Conservation (phyloP, 2,888 invertebrate species). For the Clunio marinus region DNA sequence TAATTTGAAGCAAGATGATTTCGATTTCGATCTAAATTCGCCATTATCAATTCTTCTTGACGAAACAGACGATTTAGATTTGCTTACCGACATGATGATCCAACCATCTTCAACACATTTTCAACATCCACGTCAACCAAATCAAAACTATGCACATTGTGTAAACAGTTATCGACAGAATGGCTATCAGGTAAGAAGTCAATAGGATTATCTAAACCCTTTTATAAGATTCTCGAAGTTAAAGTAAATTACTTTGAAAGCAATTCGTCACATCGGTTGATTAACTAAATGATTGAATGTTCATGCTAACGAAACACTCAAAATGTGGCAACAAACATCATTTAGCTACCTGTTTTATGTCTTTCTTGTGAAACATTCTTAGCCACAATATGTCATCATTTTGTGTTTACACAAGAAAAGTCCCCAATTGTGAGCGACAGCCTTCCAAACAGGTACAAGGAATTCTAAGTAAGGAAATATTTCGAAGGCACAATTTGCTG, state of each 20-base stretch:
- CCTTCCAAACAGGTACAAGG: constrained; percentile 3
- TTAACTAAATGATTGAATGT: not conserved
- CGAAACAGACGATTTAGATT: constrained; percentile 50
- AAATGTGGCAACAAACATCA: constrained; percentile 15
- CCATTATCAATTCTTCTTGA: constrained; percentile 44
- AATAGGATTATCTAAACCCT: too few species aligned
- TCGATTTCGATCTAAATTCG: constrained; percentile 30
- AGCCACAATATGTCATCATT: constrained; percentile 36
- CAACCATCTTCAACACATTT: constrained; percentile 50
- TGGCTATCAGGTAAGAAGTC: constrained; percentile 33
- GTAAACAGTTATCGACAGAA: constrained; percentile 35
- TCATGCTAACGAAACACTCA: not conserved
- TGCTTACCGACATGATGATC: constrained; percentile 49
- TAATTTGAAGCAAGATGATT: constrained; percentile 36
- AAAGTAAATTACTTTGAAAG: constrained; percentile 21
- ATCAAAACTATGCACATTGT: constrained; percentile 36
- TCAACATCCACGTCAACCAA: constrained; percentile 44
- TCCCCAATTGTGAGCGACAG: not conserved
- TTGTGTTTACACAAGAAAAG: not conserved
- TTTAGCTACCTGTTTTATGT: constrained; percentile 27
- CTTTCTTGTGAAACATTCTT: constrained; percentile 11
- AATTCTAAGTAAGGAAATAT: too few species aligned
- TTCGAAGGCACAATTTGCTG: too few species aligned
- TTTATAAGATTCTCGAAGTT: too few species aligned
- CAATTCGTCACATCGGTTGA: constrained; percentile 8